A percentile compares a stretch with the other conserved stretches of the same genome.
These are phyloP conservation scores for Melanogrammus aeglefinus DNA, from an alignment of 2,797 vertebrate genomes.

Conservation along the genomic window DNA sequence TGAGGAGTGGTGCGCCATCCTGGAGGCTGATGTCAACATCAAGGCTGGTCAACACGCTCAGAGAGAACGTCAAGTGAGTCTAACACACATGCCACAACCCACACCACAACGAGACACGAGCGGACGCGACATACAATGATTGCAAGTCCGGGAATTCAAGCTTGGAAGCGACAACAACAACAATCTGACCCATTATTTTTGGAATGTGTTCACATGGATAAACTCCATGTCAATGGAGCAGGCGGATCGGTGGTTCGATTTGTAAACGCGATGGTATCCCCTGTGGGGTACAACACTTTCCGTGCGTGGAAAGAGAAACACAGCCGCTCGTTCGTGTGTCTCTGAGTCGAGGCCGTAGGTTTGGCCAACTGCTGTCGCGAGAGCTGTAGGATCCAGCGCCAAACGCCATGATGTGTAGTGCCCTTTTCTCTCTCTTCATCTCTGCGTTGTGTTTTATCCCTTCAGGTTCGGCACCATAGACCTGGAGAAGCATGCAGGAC, in stretches of 20 bases:
- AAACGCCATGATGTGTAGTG: background rate
- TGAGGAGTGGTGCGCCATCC: slow-evolving; percentile 95
- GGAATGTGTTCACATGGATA: too few species aligned
- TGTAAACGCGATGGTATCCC: too few species aligned
- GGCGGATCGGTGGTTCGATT: too few species aligned
- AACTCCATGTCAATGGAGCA: too few species aligned
- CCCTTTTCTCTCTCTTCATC: background rate
- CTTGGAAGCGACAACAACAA: too few species aligned
- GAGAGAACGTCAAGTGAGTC: slow-evolving; percentile 98
- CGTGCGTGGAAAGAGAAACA: too few species aligned
- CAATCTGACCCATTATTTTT: too few species aligned
- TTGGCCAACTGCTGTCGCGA: background rate
- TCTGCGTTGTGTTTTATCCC: slow-evolving; percentile 10
- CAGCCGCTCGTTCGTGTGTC: background rate
- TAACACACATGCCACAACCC: slow-evolving; percentile 32
- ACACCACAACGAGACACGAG: background rate
- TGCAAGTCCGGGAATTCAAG: too few species aligned
- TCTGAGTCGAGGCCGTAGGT: too few species aligned
- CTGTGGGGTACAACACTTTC: too few species aligned
- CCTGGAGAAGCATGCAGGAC: slow-evolving; percentile 97
- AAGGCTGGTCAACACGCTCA: slow-evolving; percentile 94
- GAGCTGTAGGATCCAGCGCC: background rate
- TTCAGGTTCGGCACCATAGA: slow-evolving; percentile 94
- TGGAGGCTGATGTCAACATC: slow-evolving; percentile 98
- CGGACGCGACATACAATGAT: background rate